phyloP scores from a whole-genome alignment of 2,888 invertebrate species.

The Pelosia muscerda region DNA sequence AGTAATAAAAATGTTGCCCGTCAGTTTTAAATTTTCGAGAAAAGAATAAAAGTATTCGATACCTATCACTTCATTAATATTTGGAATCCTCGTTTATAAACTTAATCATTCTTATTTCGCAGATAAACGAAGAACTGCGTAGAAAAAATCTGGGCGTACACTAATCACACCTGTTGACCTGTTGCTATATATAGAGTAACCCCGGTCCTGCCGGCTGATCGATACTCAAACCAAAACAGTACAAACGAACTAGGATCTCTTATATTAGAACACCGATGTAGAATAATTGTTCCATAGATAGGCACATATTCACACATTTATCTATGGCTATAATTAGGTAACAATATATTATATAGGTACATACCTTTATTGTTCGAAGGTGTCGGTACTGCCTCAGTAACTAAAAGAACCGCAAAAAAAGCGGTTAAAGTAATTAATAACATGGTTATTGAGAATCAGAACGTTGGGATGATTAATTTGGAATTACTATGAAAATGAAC shows the following conservation, averaged over 20 bases:
- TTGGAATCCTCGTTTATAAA: neutral
- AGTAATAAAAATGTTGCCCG: neutral
- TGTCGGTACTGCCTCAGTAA: constrained; percentile 74
- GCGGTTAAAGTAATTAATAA: constrained; percentile 78
- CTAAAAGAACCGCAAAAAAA: constrained; percentile 76
- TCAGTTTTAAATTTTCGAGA: neutral
- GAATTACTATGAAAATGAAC: constrained; percentile 48
- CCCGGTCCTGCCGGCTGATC: constrained; percentile 67
- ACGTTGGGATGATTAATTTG: constrained; percentile 45
- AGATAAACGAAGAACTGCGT: constrained; percentile 65
- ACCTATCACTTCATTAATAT: neutral
- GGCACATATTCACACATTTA: neutral
- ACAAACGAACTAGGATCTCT: constrained; percentile 32
- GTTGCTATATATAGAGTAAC: constrained; percentile 83
- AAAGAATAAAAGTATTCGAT: neutral
- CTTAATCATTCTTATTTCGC: constrained; percentile 62
- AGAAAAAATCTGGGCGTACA: constrained; percentile 63
- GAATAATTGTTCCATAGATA: constrained; percentile 9
- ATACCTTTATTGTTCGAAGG: constrained; percentile 80
- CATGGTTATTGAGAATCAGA: constrained; percentile 60
- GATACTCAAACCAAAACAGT: constrained; percentile 67
- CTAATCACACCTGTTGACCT: constrained; percentile 72
- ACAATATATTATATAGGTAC: constrained; percentile 22
- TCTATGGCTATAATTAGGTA: constrained; percentile 6
- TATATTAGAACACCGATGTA: constrained; percentile 18